Evolutionary conservation across 1,140 invertebrate species (phyloP), one percentile per base, ranked within the genome.

Genomic region (Drosophila parvula): DNA sequence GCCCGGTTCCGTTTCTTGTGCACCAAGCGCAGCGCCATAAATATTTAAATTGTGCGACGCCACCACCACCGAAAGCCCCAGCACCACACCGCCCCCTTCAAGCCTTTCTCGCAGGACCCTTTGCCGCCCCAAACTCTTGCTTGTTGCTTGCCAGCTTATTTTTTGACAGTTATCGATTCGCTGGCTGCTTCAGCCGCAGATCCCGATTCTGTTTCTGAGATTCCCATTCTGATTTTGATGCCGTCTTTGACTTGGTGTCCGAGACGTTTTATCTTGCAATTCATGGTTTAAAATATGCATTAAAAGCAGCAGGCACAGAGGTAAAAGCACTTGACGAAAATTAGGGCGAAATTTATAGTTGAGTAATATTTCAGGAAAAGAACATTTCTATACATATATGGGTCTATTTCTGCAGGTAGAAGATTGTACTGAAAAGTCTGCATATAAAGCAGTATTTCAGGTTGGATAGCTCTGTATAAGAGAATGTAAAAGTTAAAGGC

Each of bases 131-230:
- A 14, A 0, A 8, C 47, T 50, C 47, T 79, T 67, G 78, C 81
- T 71, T 86, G 83, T 79, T 78, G 83, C 79, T 79, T 62, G 71
- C 79, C 79, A 80, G 79, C 83, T 88, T 89, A 89, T 88, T 80
- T 89, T 88, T 89, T 88, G 83, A 88, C 83, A 89, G 77, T 83
- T 89, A 88, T 88, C 84, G 83, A 89, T 88, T 88, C 80, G 51
- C 40, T 38, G 64, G 32, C 53, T 53, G 74, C 64, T 30, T 71
- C 69, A 75, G 71, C 43, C 32, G 44, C 73, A 50, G 38, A 43
- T 62, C 18, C 30, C 27, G 69, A 55, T 40, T 36, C 45, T 40
- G 61, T 53, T 40, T 57, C 44, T 62, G 57, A 41, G 57, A 41
- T 41, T 38, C 22, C 22, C 22, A 22, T 22, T 22, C 22, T 62